Evolutionary conservation across 2,113 vertebrate genomes (phyloP), one percentile per base, ranked within the genome.

Genomic region (Psettodes erumei): DNA sequence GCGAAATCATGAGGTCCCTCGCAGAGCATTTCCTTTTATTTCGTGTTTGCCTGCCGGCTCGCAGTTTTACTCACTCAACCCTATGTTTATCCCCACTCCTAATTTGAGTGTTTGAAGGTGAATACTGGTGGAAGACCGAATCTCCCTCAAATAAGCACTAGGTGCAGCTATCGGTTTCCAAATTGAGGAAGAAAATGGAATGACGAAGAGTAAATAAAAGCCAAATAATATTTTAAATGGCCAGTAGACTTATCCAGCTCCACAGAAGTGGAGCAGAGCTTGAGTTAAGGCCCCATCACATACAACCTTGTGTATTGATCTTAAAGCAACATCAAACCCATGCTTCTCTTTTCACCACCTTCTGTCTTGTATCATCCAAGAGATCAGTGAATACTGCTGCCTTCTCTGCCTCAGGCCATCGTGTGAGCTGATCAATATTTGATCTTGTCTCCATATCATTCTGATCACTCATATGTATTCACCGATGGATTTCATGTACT

Each of bases 351-450:
- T 62, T 51, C n/a, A 9, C 56, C 48, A 51, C 69, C 45, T 35
- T 45, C 48, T 45, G 13, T 63, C 58, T 25, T 63, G 16, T 66
- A 67, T 33, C 2, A 19, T 45, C 58, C 28, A 69, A 73, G 30
- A 75, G 58, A 62, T 79, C 25, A 42, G 56, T 71, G 47, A 74
- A 23, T 68, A 47, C 67, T 30, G 33, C 66, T 62, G 65, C 35
- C 7, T 47, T 67, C 53, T 28, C 13, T 12, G 61, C 80, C 28
- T 18, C 58, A 30, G 35, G 70, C 13, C 18, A 63, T 72, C 59
- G 60, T 81, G 38, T 75, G 54, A 28, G 16, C 42, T 58, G 43
- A 81, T 81, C 81, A 67, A 60, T 88, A 82, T 51, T 56, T 76
- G 33, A 74, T 60, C 75, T 51, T 43, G 25, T 54, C n/a, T 72